Conservation (phyloP, 2,113 vertebrate genomes). For the Tenebrosternarchus preto region DNA sequence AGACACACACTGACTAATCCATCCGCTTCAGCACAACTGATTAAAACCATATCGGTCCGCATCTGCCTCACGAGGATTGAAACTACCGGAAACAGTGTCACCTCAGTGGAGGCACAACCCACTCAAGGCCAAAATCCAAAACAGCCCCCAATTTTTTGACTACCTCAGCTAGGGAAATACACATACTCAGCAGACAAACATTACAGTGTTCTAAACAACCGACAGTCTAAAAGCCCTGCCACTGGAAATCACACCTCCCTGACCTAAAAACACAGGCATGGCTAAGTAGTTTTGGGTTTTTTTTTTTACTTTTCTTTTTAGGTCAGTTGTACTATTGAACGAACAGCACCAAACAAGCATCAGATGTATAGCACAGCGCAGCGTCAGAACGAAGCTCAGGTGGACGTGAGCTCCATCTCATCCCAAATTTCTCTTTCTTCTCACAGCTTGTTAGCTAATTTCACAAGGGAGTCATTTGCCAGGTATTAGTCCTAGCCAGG, state of each 20-base stretch:
- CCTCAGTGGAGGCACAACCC: not conserved
- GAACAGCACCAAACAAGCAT: not conserved
- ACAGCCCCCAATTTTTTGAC: not conserved
- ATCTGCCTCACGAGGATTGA: not conserved
- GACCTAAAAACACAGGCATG: constrained; percentile 23
- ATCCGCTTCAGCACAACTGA: constrained; percentile 8
- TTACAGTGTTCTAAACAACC: not conserved
- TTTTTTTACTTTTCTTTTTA: not conserved
- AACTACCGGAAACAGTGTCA: constrained; percentile 36
- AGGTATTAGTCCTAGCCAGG: constrained; percentile 76
- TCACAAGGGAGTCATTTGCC: constrained; percentile 73
- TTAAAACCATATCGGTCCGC: constrained; percentile 19
- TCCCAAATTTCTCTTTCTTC: constrained; percentile 4
- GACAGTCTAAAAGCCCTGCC: not conserved
- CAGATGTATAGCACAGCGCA: not conserved
- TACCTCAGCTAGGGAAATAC: not conserved
- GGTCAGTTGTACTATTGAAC: not conserved
- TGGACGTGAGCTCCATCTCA: not conserved
- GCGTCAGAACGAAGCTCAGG: not conserved
- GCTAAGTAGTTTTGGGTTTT: not conserved
- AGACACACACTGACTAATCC: constrained; percentile 15
- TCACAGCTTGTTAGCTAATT: constrained; percentile 71
- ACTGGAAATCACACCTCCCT: constrained; percentile 1
- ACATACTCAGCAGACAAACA: not conserved
- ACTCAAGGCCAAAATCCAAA: not conserved